Conservation (phyloP, 2,797 vertebrate genomes). For the Cygnus olor region DNA sequence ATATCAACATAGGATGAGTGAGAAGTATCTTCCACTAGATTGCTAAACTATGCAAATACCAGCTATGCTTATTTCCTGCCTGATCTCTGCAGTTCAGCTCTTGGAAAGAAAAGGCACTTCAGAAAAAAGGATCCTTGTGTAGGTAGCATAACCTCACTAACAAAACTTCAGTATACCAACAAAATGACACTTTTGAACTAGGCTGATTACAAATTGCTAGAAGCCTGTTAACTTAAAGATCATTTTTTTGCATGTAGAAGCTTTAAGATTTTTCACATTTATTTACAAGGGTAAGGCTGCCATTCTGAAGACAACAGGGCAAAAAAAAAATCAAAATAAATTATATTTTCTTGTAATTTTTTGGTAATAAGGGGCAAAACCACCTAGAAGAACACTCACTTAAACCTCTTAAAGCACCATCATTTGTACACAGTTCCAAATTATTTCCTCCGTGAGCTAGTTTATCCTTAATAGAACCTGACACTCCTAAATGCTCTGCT, state of each 20-base stretch:
- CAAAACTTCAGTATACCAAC: neutral
- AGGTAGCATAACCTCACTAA: neutral
- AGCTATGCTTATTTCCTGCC: neutral
- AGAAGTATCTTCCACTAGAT: neutral
- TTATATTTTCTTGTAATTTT: neutral
- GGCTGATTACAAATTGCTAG: neutral
- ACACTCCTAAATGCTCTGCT: constrained; percentile 54
- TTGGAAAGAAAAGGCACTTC: neutral
- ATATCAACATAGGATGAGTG: neutral
- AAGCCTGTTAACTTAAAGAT: neutral
- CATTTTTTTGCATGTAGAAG: neutral
- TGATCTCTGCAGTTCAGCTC: neutral
- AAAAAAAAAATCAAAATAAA: neutral
- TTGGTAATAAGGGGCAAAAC: neutral
- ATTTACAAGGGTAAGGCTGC: neutral
- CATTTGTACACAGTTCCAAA: constrained; percentile 27
- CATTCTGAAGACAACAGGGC: neutral
- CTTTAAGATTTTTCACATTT: neutral
- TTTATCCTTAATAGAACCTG: constrained; percentile 53
- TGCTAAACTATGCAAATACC: neutral
- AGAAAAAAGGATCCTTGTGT: neutral
- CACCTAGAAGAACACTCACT: neutral
- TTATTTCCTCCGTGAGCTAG: constrained; percentile 27
- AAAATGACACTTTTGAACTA: neutral
- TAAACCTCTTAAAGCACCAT: constrained; percentile 10